Percentiles rank a stretch among this genome's conserved stretches.
These are phyloP conservation scores for Mimachlamys varia DNA, from an alignment of 2,888 invertebrate genomes.

Conservation along the genomic window DNA sequence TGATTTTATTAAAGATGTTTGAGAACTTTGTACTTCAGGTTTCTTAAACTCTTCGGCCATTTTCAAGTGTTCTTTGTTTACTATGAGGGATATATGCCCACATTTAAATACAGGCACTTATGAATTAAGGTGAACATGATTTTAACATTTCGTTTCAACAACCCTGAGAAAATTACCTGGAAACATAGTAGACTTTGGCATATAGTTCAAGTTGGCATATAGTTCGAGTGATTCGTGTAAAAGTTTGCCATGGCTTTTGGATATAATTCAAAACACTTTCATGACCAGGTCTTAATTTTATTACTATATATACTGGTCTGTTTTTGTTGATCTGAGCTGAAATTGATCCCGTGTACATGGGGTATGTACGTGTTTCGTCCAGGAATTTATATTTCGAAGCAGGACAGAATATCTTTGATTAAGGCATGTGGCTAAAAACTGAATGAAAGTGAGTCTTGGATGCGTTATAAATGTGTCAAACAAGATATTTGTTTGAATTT, in stretches of 20 bases:
- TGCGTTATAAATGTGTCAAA: no score
- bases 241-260: neutral
- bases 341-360: no score
- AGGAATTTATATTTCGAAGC: no score
- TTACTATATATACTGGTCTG: no score
- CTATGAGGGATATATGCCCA: neutral
- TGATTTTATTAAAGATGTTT: neutral
- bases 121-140: neutral
- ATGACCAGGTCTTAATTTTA: neutral
- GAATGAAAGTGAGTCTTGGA: no score
- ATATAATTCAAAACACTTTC: neutral
- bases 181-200: neutral
- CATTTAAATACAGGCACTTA: neutral
- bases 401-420: no score
- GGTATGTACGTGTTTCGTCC: no score
- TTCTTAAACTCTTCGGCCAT: neutral
- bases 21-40: neutral
- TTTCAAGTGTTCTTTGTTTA: constrained; percentile 10
- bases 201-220: neutral
- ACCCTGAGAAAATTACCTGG: neutral
- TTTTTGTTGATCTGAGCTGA: no score
- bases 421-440: no score
- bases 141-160: neutral
- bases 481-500: no score
- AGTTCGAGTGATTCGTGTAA: neutral